Evolutionary conservation across 2,888 invertebrate genomes (phyloP).

Genomic region (Cheiracanthium punctorium): DNA sequence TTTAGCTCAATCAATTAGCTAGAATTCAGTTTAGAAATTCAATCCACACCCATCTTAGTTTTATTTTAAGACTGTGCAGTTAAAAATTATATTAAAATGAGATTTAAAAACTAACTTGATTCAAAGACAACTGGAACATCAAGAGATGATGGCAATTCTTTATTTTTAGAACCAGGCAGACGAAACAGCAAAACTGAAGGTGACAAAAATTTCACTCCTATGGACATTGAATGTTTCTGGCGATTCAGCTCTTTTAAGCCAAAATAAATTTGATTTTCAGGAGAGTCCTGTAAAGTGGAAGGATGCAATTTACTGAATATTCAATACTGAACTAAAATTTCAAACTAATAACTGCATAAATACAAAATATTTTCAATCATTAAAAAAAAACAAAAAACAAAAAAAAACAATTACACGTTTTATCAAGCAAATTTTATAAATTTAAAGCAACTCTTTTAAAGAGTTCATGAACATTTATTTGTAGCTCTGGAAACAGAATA

Average conservation of each 20-base stretch:
- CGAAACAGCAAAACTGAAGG: constrained; percentile 33
- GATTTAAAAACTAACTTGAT: constrained; percentile 41
- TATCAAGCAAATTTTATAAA: too few species aligned
- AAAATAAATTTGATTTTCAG: constrained; percentile 47
- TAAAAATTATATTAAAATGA: background rate
- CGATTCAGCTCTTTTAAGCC: constrained; percentile 41
- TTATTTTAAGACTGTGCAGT: too few species aligned
- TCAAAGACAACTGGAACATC: constrained; percentile 50
- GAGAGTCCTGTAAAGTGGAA: constrained; percentile 18
- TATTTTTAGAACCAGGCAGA: constrained; percentile 19
- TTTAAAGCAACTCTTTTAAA: too few species aligned
- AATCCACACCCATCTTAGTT: too few species aligned
- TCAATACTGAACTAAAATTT: background rate
- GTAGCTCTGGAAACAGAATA: too few species aligned
- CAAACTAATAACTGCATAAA: background rate
- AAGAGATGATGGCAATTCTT: background rate
- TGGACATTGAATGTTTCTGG: background rate
- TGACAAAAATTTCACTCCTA: constrained; percentile 23
- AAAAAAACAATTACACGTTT: background rate
- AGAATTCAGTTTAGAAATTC: too few species aligned
- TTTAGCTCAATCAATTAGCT: too few species aligned
- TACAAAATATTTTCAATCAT: too few species aligned
- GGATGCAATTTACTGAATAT: background rate
- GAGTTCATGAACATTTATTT: too few species aligned
- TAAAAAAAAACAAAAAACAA: too few species aligned